A percentile compares a stretch with the other conserved stretches of the same genome.
Evolutionary conservation across 2,113 vertebrate species (phyloP).

Genomic region (Spea multiplicata): DNA sequence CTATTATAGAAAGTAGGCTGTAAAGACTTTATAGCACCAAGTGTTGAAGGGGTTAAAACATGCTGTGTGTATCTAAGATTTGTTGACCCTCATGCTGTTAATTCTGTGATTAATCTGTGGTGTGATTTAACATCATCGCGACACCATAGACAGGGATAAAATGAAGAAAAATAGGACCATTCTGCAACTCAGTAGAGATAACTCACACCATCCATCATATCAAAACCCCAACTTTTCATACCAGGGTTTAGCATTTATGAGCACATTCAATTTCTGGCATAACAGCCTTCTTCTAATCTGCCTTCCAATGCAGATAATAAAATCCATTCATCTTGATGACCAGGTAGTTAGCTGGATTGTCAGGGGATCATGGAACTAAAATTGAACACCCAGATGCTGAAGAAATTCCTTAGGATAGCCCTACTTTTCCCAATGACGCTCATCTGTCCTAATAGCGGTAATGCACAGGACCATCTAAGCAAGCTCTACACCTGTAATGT

Average conservation of each 20-base stretch:
- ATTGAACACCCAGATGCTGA: constrained; percentile 19
- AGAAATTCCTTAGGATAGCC: not conserved
- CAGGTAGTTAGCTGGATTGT: constrained; percentile 30
- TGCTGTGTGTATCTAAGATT: not conserved
- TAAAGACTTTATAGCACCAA: not conserved
- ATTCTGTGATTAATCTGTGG: constrained; percentile 26
- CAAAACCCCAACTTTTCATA: constrained; percentile 9
- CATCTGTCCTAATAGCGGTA: constrained; percentile 32
- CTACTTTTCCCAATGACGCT: not conserved
- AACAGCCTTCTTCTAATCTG: constrained; percentile 24
- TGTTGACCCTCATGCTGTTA: constrained; percentile 39
- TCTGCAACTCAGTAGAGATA: constrained; percentile 55
- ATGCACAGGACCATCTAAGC: not conserved
- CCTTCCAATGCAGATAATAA: constrained; percentile 22
- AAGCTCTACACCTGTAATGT: too few species aligned
- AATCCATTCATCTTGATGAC: constrained; percentile 45
- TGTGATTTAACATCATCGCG: constrained; percentile 43
- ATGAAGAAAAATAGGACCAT: constrained; percentile 61
- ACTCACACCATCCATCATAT: constrained; percentile 56
- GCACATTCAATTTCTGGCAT: constrained; percentile 39
- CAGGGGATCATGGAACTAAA: constrained; percentile 15
- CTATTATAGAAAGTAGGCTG: not conserved
- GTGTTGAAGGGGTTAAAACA: constrained; percentile 2
- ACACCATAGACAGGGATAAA: constrained; percentile 48
- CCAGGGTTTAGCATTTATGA: constrained; percentile 21